Evolutionary conservation across 37 sponge, comb jelly and placozoan genomes (phyloP).

Genomic region (Amphimedon queenslandica): DNA sequence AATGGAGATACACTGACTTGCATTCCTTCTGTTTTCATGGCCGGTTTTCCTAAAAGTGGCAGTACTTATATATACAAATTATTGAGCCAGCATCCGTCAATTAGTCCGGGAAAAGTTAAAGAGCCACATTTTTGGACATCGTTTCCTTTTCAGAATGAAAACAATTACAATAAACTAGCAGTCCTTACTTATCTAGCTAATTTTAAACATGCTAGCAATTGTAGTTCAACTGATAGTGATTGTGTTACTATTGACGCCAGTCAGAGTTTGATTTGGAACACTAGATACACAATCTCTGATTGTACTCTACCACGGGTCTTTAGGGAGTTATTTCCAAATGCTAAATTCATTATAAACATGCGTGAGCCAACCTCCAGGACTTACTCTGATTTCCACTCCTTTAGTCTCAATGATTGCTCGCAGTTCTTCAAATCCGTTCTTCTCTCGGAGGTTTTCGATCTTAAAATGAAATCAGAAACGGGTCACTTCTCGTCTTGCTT

Average conservation of each 20-base stretch:
- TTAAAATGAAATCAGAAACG: not conserved
- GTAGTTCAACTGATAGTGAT: not conserved
- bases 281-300: not conserved
- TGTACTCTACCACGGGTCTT: not conserved
- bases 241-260: not conserved
- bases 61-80: constrained; percentile 54
- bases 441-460: not conserved
- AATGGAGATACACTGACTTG: too few species aligned
- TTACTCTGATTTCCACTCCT: constrained; percentile 49
- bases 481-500: not conserved
- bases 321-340: constrained; percentile 19
- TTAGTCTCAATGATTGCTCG: constrained; percentile 7
- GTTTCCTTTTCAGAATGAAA: not conserved
- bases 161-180: not conserved
- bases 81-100: constrained; percentile 21
- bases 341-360: constrained; percentile 51
- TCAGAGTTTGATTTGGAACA: not conserved
- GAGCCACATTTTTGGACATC: constrained; percentile 63
- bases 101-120: constrained; percentile 32
- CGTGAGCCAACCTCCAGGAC: constrained; percentile 38
- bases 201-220: too few species aligned
- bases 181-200: not conserved
- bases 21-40: constrained; percentile 50
- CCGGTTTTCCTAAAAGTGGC: constrained; percentile 65
- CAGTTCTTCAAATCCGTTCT: not conserved